Conservation (phyloP, 2,797 vertebrate species). For the Rhadinocentrus ornatus region DNA sequence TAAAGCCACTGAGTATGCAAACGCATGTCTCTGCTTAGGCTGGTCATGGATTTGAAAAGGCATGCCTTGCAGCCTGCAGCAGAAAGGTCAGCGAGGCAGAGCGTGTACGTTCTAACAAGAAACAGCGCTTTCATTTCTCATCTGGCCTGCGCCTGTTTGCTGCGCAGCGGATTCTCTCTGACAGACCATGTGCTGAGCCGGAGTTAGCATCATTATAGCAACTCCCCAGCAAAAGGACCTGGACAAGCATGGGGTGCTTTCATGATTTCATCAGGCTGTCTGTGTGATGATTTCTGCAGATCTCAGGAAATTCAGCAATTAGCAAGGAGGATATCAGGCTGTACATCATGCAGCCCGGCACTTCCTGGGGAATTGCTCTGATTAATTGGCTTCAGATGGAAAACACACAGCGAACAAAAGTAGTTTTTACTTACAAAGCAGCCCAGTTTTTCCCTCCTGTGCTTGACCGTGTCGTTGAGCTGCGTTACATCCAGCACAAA, state of each 20-base stretch:
- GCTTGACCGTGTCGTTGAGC: slow-evolving; percentile 35
- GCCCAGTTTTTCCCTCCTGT: slow-evolving; percentile 21
- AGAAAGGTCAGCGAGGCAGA: slow-evolving; percentile 75
- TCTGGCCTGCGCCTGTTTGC: slow-evolving; percentile 58
- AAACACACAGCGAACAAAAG: slow-evolving; percentile 34
- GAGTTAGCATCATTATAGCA: slow-evolving; percentile 58
- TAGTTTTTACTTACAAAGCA: slow-evolving; percentile 5
- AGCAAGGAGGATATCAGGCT: slow-evolving; percentile 44
- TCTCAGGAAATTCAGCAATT: slow-evolving; percentile 67
- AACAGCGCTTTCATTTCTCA: slow-evolving; percentile 65
- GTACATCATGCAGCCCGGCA: slow-evolving; percentile 41
- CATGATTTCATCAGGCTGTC: slow-evolving; percentile 63
- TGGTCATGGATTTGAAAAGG: slow-evolving; percentile 60
- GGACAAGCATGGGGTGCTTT: slow-evolving; percentile 48
- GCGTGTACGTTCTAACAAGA: slow-evolving; percentile 64
- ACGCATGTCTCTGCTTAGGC: slow-evolving; percentile 63
- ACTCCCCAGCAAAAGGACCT: slow-evolving; percentile 47
- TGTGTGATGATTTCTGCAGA: slow-evolving; percentile 38
- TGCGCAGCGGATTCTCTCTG: slow-evolving; percentile 40
- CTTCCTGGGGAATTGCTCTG: slow-evolving; percentile 57
- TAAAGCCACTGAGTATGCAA: slow-evolving; percentile 64
- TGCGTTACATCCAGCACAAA: slow-evolving; percentile 23
- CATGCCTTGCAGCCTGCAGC: slow-evolving; percentile 68
- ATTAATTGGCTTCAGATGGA: slow-evolving; percentile 65
- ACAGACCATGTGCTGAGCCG: slow-evolving; percentile 43